Base-by-base conservation (phyloP, 2,797 vertebrate species). In the Trichosurus vulpecula region DNA sequence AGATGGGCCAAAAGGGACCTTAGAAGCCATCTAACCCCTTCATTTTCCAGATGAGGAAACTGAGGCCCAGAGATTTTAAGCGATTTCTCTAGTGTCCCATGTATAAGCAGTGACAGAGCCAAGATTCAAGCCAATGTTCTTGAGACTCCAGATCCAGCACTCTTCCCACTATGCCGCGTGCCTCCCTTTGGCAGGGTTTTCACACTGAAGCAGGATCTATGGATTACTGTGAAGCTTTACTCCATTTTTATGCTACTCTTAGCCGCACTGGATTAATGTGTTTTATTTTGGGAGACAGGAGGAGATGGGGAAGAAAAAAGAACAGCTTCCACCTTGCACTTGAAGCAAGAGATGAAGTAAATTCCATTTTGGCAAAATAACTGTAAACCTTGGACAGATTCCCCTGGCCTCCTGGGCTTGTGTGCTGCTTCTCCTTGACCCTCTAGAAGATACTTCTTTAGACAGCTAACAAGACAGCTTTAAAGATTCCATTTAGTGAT, bases 181-280 rank as follows among this genome's bases (percentile, higher is more conserved):
- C 90, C 51, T 30, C 52, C 92, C 66, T 35, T 27, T 27, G 74
- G 74, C 92, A 9, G 93, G 47, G 74, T 96, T 98, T 94, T 51
- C 6, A 0, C 1, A 0, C 55, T 94, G 92, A 92, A 92, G 96
- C 74, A 94, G 95, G 54, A 41, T 96, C 92, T 89, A 2, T 90
- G 35, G 97, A 95, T 97, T 95, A 97, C 98, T 98, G 98, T 98
- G 97, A 98, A 98, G 96, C 90, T 91, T 95, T 98, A 93, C 25
- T 96, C 94, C 93, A 93, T 52, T 92, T 93, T 96, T 91, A 30
- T 90, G 92, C 92, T 58, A 25, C 27, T 89, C 47, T 52, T 61
- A 90, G 41, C 89, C 8, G 35, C 97, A 97, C 96, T 95, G 97
- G 95, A 97, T 96, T 93, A 47, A 51, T 87, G n/a, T 47, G 74